phyloP scores from a whole-genome alignment of 2,113 vertebrate genomes.

The Psammodynastes pulverulentus region DNA sequence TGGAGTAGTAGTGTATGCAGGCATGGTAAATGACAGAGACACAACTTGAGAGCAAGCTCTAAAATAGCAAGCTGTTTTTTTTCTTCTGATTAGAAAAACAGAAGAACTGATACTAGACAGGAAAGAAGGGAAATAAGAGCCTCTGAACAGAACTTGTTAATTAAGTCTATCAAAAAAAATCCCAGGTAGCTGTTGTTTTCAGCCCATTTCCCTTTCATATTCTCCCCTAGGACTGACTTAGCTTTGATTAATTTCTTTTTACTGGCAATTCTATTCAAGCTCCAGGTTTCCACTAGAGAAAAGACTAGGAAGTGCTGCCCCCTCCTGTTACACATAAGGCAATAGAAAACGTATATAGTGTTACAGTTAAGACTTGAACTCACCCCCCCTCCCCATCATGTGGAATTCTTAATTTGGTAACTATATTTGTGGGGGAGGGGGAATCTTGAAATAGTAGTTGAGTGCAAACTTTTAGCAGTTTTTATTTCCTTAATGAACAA shows the following conservation, averaged over 20 bases:
- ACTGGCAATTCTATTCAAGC: not conserved
- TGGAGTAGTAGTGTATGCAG: not conserved
- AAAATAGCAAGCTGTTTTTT: not conserved
- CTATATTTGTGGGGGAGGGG: not conserved
- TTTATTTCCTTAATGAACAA: not conserved
- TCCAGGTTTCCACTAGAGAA: not conserved
- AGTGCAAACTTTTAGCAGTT: not conserved
- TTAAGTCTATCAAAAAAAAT: not conserved
- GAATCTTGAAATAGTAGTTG: not conserved
- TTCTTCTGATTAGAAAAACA: not conserved
- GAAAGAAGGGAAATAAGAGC: not conserved
- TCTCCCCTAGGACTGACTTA: not conserved
- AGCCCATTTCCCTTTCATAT: not conserved
- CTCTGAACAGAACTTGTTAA: not conserved
- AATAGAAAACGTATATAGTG: not conserved
- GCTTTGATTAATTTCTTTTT: not conserved
- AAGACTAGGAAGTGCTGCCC: constrained; percentile 14
- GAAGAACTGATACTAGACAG: not conserved
- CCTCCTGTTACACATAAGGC: not conserved
- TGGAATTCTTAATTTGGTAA: not conserved
- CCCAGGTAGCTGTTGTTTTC: not conserved
- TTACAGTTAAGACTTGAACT: not conserved
- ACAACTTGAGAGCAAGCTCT: not conserved
- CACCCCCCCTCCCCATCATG: not conserved
- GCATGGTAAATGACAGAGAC: not conserved